These are phyloP conservation scores for Ferrisia virgata DNA, from an alignment of 2,888 invertebrate genomes.

Conservation along the genomic window DNA sequence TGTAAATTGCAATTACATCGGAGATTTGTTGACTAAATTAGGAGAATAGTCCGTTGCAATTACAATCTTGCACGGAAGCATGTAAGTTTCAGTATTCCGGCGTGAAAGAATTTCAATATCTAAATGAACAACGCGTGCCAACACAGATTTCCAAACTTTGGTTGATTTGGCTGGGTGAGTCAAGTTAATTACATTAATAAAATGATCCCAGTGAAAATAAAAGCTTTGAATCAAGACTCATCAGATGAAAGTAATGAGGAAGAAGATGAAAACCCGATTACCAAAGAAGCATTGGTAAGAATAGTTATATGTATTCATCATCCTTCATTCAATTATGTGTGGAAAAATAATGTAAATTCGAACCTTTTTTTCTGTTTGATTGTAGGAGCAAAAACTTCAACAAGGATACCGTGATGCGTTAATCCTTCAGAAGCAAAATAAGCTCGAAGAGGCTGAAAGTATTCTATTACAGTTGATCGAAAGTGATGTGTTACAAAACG, in stretches of 20 bases:
- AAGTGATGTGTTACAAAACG: constrained; percentile 61
- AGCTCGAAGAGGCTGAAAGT: constrained; percentile 65
- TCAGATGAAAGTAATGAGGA: constrained; percentile 55
- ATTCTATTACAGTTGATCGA: constrained; percentile 66
- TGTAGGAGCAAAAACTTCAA: constrained; percentile 75
- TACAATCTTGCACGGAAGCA: too few relatives aligned
- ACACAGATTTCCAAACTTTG: too few relatives aligned
- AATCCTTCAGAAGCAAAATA: constrained; percentile 64
- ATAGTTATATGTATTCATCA: not conserved
- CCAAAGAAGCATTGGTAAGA: constrained; percentile 61
- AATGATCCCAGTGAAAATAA: constrained; percentile 54
- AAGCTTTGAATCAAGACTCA: constrained; percentile 60
- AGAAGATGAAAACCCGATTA: constrained; percentile 50
- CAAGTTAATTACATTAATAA: too few relatives aligned
- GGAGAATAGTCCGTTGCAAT: too few relatives aligned
- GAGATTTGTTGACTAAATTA: too few relatives aligned
- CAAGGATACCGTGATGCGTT: constrained; percentile 76
- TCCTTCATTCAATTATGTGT: not conserved
- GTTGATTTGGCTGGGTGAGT: too few relatives aligned
- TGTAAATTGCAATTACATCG: too few relatives aligned
- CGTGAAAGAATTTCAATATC: too few relatives aligned
- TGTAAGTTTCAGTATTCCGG: too few relatives aligned
- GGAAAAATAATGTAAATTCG: not conserved
- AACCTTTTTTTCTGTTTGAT: not conserved
- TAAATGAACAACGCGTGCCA: too few relatives aligned